Percentiles rank a stretch among this genome's conserved stretches.
Conservation (phyloP, 2,888 invertebrate genomes). For the Tethea ocularis region DNA sequence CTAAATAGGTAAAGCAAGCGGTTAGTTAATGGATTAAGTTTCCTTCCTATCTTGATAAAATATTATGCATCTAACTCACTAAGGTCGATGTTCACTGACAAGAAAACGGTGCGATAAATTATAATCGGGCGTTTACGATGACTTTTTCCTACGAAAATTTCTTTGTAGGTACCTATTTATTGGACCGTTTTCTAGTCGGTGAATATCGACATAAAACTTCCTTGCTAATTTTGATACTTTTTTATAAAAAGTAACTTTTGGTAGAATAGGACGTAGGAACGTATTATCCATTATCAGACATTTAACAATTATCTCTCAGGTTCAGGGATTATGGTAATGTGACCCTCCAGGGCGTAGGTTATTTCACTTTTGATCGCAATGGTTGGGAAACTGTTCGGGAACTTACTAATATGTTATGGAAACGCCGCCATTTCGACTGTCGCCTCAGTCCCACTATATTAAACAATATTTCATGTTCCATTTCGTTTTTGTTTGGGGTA, state of each 20-base stretch:
- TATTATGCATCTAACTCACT: background rate
- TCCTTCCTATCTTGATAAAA: constrained; percentile 6
- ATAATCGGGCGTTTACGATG: too few relatives aligned
- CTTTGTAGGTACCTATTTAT: too few relatives aligned
- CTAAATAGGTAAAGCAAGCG: background rate
- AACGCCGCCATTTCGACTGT: constrained; percentile 14
- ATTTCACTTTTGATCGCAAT: constrained; percentile 29
- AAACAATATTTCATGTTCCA: constrained; percentile 7
- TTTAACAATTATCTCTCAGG: background rate
- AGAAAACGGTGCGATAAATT: too few relatives aligned
- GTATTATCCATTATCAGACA: background rate
- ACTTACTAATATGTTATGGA: constrained; percentile 29
- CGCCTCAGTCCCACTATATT: constrained; percentile 12
- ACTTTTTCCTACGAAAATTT: too few relatives aligned
- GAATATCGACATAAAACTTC: too few relatives aligned
- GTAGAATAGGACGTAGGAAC: too few relatives aligned
- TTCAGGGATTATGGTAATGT: constrained; percentile 21
- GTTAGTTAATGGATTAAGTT: constrained; percentile 21
- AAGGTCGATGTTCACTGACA: too few relatives aligned
- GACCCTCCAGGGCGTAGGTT: constrained; percentile 22
- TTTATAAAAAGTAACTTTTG: too few relatives aligned
- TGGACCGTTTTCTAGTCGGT: too few relatives aligned
- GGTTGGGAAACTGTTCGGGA: constrained; percentile 17
- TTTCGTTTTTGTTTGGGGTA: constrained; percentile 11
- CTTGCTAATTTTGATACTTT: too few relatives aligned